phyloP scores from a whole-genome alignment of 1,140 invertebrate genomes.

The Brachionus rotundiformis region DNA sequence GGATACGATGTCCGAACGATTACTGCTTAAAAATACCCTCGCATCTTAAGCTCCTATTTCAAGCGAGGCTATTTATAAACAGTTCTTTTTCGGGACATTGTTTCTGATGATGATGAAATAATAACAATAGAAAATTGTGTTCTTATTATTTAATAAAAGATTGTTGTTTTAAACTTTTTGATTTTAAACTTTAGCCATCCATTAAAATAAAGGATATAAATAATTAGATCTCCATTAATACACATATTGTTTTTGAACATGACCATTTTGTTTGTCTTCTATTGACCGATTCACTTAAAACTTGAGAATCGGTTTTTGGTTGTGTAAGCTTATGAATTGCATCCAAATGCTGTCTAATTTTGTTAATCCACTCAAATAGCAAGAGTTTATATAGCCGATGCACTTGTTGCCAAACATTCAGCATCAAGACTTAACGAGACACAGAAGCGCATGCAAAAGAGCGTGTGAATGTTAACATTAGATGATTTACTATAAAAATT shows the following conservation, averaged over 20 bases:
- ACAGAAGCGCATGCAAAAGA: not conserved
- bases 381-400: not conserved
- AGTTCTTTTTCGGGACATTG: not conserved
- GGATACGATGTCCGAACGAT: not conserved
- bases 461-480: not conserved
- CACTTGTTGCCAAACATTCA: not conserved
- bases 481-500: not conserved
- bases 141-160: too few species aligned
- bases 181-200: not conserved
- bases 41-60: not conserved
- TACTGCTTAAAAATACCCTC: constrained; percentile 28
- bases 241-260: not conserved
- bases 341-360: not conserved
- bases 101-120: not conserved
- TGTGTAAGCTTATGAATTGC: not conserved
- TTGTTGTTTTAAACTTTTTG: not conserved
- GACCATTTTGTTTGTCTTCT: not conserved
- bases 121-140: too few species aligned
- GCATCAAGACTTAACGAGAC: not conserved
- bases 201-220: too few species aligned
- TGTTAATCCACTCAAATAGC: not conserved
- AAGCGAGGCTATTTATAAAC: constrained; percentile 40
- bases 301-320: not conserved
- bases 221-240: not conserved
- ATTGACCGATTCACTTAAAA: not conserved